These are phyloP conservation scores for Naja naja DNA, from an alignment of 2,113 vertebrate species.

Conservation along the genomic window DNA sequence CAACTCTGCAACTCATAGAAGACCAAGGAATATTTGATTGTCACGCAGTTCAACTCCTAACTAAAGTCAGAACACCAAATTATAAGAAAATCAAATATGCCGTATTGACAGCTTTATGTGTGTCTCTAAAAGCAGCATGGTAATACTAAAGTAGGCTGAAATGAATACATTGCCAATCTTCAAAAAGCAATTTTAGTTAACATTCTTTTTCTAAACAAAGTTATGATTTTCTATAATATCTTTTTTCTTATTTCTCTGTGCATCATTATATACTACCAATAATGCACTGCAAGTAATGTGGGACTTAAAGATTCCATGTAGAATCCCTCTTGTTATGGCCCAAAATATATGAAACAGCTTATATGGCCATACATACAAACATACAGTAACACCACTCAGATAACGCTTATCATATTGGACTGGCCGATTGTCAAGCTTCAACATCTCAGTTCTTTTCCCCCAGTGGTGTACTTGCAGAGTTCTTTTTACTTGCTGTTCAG, in stretches of 20 bases:
- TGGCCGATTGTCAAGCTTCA: background rate
- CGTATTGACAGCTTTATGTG: background rate
- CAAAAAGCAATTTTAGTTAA: background rate
- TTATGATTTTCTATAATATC: background rate
- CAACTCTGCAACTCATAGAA: background rate
- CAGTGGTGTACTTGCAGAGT: background rate
- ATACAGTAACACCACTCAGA: background rate
- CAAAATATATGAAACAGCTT: background rate
- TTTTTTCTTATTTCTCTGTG: background rate
- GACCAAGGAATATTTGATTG: background rate
- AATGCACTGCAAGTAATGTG: background rate
- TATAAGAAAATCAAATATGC: background rate
- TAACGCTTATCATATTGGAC: background rate
- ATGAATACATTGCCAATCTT: background rate
- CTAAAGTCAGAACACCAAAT: background rate
- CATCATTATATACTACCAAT: background rate
- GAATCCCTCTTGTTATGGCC: background rate
- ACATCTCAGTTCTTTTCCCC: background rate
- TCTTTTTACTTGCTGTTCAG: background rate
- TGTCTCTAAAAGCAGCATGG: background rate
- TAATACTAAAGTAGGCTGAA: background rate
- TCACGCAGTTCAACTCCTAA: background rate
- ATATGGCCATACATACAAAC: background rate
- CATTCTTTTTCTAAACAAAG: background rate
- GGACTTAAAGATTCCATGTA: background rate